Evolutionary conservation across 2,113 vertebrate species (phyloP), one percentile per base, ranked within the genome.

Genomic region (Lophochroa leadbeateri): DNA sequence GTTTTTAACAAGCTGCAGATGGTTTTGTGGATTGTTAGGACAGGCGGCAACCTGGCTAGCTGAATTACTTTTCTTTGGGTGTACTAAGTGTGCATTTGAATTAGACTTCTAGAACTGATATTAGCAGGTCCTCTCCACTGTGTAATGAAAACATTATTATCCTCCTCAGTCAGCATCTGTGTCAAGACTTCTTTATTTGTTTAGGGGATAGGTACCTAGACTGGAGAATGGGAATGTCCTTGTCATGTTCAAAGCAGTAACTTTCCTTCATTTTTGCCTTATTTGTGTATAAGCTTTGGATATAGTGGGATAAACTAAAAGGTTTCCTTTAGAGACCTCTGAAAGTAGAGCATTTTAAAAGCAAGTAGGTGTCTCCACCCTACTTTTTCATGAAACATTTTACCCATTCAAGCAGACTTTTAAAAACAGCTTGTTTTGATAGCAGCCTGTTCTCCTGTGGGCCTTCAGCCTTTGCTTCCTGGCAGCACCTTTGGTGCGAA

Each of bases 351-450:
- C 96, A 97, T 97, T 98, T 98, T 98, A 94, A 97, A 98, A 98
- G 97, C 97, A 98, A 97, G 97, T 98, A 98, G 97, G 97, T 97
- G 97, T 97, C 97, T 98, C 97, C 97, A 98, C 98, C 97, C 97
- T 98, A 97, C 96, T 98, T 98, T 95, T 98, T 96, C 97, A 97
- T 97, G 97, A 97, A 98, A 97, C 96, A 82, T 98, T 98, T 98
- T 98, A 92, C 96, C 98, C 96, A 98, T 98, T 98, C 98, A 98
- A 95, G 96, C 97, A 98, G 98, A 98, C 98, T 98, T 98, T 98
- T 98, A 95, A 98, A 98, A 98, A 98, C 98, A 98, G 98, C 98
- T 98, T 98, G 98, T 98, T 98, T 98, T 98, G 98, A 98, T 98
- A 98, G 98, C 98, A 98, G 98, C 77, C 97, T 98, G 97, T 98